Evolutionary conservation across 2,113 vertebrate genomes (phyloP).

Genomic region (Scatophagus argus): DNA sequence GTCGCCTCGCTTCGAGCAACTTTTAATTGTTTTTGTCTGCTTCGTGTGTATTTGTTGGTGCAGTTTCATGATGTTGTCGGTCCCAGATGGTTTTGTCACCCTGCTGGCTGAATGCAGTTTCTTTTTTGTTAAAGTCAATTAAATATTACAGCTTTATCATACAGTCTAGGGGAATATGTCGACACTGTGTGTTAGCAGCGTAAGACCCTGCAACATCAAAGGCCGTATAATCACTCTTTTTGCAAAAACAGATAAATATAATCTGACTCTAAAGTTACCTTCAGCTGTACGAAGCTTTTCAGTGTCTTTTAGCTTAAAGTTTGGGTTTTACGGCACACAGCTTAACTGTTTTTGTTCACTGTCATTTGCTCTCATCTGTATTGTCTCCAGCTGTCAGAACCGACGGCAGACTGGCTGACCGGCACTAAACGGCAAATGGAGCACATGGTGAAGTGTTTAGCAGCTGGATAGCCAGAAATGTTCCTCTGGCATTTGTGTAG

Average conservation of each 20-base stretch:
- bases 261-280: background rate
- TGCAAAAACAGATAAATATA: background rate
- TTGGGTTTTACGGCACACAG: background rate
- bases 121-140: background rate
- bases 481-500: background rate
- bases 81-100: too few relatives aligned
- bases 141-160: background rate
- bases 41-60: conserved; percentile 7
- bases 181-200: background rate
- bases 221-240: background rate
- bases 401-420: background rate
- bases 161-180: background rate
- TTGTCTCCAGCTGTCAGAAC: background rate
- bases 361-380: background rate
- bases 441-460: background rate
- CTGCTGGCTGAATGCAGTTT: background rate
- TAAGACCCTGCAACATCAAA: background rate
- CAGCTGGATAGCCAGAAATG: background rate
- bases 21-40: conserved; percentile 55
- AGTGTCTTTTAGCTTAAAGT: background rate
- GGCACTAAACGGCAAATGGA: background rate
- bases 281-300: background rate
- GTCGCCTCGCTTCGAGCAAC: conserved; percentile 17
- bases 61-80: background rate
- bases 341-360: background rate